A percentile compares a stretch with the other conserved stretches of the same genome.
Conservation (phyloP, 2,797 vertebrate genomes). For the Sorex maritimensis region DNA sequence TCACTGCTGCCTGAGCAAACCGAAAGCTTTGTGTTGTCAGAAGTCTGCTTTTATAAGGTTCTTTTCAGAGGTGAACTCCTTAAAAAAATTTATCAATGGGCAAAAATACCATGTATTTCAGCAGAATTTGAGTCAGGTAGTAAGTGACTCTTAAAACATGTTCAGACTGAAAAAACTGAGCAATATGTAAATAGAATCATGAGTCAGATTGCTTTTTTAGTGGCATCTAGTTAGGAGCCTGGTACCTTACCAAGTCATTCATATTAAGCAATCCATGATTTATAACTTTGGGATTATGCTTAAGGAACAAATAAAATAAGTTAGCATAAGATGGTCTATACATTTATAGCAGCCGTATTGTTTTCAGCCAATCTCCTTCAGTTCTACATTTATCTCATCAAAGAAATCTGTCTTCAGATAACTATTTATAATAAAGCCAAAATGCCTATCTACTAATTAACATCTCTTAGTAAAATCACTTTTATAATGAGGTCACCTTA, state of each 20-base stretch:
- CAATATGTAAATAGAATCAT: conserved; percentile 66
- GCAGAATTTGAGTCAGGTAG: conserved; percentile 58
- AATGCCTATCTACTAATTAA: not conserved
- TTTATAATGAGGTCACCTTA: conserved; percentile 25
- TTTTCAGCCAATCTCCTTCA: conserved; percentile 39
- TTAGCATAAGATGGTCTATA: conserved; percentile 48
- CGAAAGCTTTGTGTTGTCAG: conserved; percentile 16
- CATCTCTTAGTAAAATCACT: not conserved
- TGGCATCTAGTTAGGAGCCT: conserved; percentile 55
- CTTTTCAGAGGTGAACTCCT: conserved; percentile 2
- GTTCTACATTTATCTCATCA: conserved; percentile 47
- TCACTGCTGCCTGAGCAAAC: conserved; percentile 39
- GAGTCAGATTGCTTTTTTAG: conserved; percentile 68
- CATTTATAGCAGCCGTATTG: conserved; percentile 8
- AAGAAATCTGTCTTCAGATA: conserved; percentile 65
- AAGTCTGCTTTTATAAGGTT: not conserved
- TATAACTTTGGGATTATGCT: conserved; percentile 24
- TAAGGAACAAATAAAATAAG: conserved; percentile 57
- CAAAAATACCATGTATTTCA: not conserved
- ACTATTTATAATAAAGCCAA: conserved; percentile 20
- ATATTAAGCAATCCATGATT: conserved; percentile 44
- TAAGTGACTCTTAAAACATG: not conserved
- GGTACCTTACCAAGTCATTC: conserved; percentile 71
- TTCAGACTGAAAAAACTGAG: conserved; percentile 64
- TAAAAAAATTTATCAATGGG: not conserved